phyloP scores from a whole-genome alignment of 2,113 vertebrate species.

The Gambusia holbrooki region DNA sequence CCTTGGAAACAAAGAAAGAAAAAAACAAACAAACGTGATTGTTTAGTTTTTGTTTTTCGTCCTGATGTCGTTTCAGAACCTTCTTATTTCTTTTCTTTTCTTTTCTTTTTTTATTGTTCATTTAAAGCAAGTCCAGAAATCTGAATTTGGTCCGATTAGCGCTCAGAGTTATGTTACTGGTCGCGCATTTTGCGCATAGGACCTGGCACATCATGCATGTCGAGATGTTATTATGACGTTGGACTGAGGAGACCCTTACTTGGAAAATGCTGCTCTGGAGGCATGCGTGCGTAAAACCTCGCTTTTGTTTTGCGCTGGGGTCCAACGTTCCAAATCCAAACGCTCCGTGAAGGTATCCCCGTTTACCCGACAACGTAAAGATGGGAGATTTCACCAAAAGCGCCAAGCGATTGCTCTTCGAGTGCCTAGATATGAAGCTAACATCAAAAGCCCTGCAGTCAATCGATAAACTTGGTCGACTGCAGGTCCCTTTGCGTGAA shows the following conservation, averaged over 20 bases:
- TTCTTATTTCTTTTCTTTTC: too few species aligned
- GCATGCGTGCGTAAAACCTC: conserved; percentile 11
- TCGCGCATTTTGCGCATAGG: neutral
- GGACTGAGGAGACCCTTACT: neutral
- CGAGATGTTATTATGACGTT: neutral
- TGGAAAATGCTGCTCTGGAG: neutral
- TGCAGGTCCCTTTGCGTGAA: neutral
- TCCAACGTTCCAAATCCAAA: neutral
- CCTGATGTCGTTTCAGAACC: neutral
- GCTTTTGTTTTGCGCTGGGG: conserved; percentile 20
- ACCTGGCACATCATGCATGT: neutral
- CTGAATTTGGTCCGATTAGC: neutral
- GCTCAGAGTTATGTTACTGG: neutral
- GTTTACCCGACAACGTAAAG: neutral
- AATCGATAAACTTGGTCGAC: neutral
- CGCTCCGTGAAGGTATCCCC: neutral
- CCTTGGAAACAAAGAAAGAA: neutral
- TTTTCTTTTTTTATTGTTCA: neutral
- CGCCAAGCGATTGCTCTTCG: neutral
- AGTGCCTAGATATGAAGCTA: neutral
- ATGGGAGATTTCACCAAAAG: neutral
- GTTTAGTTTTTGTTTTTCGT: neutral
- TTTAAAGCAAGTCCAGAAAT: neutral
- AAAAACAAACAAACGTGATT: too few species aligned
- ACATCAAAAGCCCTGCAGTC: neutral